Base-by-base conservation (phyloP, 2,113 vertebrate species). In the Tenrec ecaudatus region DNA sequence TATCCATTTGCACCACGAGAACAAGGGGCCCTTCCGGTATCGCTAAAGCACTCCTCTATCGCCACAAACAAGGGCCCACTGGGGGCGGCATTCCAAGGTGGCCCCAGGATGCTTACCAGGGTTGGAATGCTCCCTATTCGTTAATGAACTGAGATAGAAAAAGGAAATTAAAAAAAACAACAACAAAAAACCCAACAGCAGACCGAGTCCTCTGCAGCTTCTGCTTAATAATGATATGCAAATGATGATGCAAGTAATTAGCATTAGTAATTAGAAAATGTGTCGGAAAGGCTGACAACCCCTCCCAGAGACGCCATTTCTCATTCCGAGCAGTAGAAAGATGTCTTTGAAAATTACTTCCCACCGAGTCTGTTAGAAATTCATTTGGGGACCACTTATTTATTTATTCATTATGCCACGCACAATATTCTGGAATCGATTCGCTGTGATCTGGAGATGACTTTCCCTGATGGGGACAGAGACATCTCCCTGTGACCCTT, bases 251-350 rank as follows among this genome's bases (percentile, higher is more conserved):
- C 88, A 69, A 57, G 75, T 94, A 62, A 94, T 97, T 94, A 96
- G 78, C 94, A 89, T 94, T 23, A 68, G 68, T 89, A 94, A 96
- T 96, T 96, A 95, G 87, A 80, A 91, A 93, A 78, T 1, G 23
- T 47, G 78, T 68, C 4, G 29, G 87, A 84, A 87, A 60, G 2
- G 25, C 82, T 58, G 82, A 60, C 1, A 16, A 36, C 77, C 73
- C 86, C 89, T 93, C 94, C 82, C 86, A 60, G 88, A 86, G 92
- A 88, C 1, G n/a, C 92, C 23, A 6, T 83, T 40, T 88, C 31
- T 17, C 83, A 91, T 78, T 76, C 77, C 1, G 20, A 95, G 43
- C 64, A 25, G 62, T 88, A 84, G 90, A 94, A 82, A 93, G 82
- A 89, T 93, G 57, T 64, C 57, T 80, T 94, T 0, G 0, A 88